Evolutionary conservation across 2,797 vertebrate species (phyloP), one percentile per base, ranked within the genome.

Genomic region (Enteromius viviparus): DNA sequence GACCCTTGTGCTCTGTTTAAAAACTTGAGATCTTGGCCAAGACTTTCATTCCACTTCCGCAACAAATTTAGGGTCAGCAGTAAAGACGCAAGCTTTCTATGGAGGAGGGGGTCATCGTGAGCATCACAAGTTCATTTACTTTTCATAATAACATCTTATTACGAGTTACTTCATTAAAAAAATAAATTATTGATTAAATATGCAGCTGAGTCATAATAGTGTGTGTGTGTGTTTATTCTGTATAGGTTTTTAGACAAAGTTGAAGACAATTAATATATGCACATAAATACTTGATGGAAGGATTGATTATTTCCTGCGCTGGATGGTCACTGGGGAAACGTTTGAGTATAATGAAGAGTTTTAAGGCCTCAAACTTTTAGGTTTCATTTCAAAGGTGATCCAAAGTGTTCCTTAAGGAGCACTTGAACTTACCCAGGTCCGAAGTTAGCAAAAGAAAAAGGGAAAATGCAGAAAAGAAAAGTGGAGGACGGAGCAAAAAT

Each of bases 21-120:
- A 93, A 88, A 94, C 89, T 89, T 85, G 87, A 89, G 47, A 81
- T 88, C 86, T 86, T 90, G 78, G 90, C 91, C 91, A 89, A 88
- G 85, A 92, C 91, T 90, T 85, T 91, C 92, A 91, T 89, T 87
- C 90, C 88, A 91, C 92, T 93, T 94, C 92, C 92, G 89, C 85
- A 92, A 93, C 94, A 94, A 94, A 94, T 94, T 93, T 91, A 85
- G 91, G 93, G 93, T 93, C 90, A 93, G 90, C 90, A 90, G 92
- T 93, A 91, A 93, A 94, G 92, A 93, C 88, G 89, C 90, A 92
- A 92, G 92, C 90, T 91, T 93, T 92, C 90, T 90, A 91, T 91
- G 91, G 89, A 92, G 92, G 92, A 92, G 89, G 91, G 87, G 89
- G 89, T 19, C 89, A 87, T 93, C 90, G 90, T 55, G n/a, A 66